Conservation (phyloP, 2,888 invertebrate species). For the Malacosoma neustria region DNA sequence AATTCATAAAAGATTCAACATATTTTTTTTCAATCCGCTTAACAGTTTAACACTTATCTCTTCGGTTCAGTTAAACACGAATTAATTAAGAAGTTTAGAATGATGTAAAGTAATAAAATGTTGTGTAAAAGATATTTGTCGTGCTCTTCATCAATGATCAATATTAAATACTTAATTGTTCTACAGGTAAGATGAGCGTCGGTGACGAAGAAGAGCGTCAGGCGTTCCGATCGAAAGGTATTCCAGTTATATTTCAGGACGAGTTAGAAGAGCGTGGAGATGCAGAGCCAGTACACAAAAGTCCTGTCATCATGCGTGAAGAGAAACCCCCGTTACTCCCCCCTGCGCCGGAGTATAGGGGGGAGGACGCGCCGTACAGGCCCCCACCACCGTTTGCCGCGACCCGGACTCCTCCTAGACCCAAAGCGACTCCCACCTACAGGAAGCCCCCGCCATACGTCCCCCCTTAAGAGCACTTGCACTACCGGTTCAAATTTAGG, state of each 20-base stretch:
- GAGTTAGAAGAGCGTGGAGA: conserved; percentile 95
- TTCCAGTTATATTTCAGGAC: conserved; percentile 97
- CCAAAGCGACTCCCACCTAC: conserved; percentile 92
- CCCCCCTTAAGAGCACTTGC: conserved; percentile 84
- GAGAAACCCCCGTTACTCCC: conserved; percentile 95
- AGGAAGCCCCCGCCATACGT: conserved; percentile 98
- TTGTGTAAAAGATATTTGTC: too few species aligned
- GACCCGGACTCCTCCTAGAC: conserved; percentile 83
- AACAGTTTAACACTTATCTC: too few species aligned
- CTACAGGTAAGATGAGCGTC: conserved; percentile 79
- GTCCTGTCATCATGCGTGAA: conserved; percentile 94
- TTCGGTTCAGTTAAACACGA: too few species aligned
- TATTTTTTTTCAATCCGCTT: too few species aligned
- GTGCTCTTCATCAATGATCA: too few species aligned
- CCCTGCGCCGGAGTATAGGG: conserved; percentile 81
- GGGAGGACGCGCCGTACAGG: conserved; percentile 85
- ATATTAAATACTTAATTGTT: too few species aligned
- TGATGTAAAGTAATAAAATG: too few species aligned
- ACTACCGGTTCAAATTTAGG: neutral
- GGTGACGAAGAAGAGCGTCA: conserved; percentile 87
- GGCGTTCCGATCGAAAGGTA: conserved; percentile 87
- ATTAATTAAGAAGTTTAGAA: too few species aligned
- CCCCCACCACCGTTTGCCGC: conserved; percentile 91
- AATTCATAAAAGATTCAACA: too few species aligned
- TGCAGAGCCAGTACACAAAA: conserved; percentile 89